phyloP scores from a whole-genome alignment of 2,888 invertebrate genomes.

The Pristionchus japonicus region DNA sequence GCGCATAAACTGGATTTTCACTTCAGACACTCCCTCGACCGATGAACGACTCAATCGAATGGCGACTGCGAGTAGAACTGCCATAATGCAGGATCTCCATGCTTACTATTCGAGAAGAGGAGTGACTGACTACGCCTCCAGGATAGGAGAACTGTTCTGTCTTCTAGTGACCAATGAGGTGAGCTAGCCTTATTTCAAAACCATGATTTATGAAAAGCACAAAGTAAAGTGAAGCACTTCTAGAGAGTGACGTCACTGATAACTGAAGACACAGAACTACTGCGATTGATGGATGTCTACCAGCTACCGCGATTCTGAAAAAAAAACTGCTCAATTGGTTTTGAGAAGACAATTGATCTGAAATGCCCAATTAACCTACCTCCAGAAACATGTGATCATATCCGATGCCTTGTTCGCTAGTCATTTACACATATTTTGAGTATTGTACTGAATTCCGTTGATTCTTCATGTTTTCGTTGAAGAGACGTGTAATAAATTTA shows the following conservation, averaged over 20 bases:
- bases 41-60: background rate
- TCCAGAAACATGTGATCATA: too few relatives aligned
- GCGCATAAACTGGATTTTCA: too few relatives aligned
- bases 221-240: background rate
- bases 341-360: too few relatives aligned
- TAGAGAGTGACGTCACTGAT: background rate
- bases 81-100: background rate
- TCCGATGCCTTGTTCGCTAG: too few relatives aligned
- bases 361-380: too few relatives aligned
- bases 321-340: too few relatives aligned
- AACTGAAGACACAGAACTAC: background rate
- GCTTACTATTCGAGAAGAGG: background rate
- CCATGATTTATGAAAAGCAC: too few relatives aligned
- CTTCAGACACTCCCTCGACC: background rate
- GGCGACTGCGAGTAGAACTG: background rate
- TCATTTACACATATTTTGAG: too few relatives aligned
- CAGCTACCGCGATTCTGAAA: conserved; percentile 1
- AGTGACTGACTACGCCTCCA: background rate
- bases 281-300: background rate
- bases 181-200: too few relatives aligned
- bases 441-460: too few relatives aligned
- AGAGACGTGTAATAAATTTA: too few relatives aligned
- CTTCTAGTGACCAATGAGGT: background rate
- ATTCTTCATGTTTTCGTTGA: too few relatives aligned
- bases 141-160: conserved; percentile 10